Percentiles rank a stretch among this genome's conserved stretches.
Evolutionary conservation across 2,888 invertebrate species (phyloP).

Genomic region (Orthonychiurus folsomi): DNA sequence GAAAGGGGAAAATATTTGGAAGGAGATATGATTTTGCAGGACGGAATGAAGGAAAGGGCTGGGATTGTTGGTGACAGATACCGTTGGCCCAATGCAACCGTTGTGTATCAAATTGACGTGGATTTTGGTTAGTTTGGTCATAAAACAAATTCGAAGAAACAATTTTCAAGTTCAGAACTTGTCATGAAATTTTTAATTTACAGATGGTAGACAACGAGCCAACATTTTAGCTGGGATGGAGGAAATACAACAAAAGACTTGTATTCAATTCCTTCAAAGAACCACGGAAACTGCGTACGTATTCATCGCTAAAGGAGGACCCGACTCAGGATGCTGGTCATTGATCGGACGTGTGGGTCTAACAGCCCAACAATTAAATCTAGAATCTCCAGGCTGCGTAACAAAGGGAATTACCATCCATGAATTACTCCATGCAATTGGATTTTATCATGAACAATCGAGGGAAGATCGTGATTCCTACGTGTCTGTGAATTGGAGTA

Average conservation of each 20-base stretch:
- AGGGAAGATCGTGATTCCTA: conserved; percentile 11
- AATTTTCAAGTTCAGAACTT: no score
- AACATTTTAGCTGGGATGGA: conserved; percentile 20
- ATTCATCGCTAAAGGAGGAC: conserved; percentile 7
- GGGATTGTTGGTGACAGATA: conserved; percentile 16
- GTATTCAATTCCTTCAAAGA: conserved; percentile 22
- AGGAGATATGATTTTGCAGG: conserved; percentile 26
- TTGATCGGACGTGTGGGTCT: conserved; percentile 20
- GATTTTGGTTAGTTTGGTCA: conserved; percentile 16
- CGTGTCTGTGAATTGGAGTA: conserved; percentile 6
- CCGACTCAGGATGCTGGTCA: conserved; percentile 19
- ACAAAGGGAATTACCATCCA: conserved; percentile 9
- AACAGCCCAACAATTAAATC: conserved; percentile 19
- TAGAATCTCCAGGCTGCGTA: conserved; percentile 12
- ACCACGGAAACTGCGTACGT: conserved; percentile 15
- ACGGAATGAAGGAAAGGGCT: conserved; percentile 14
- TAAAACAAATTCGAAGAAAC: not conserved
- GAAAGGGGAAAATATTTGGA: conserved; percentile 28
- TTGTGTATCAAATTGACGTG: conserved; percentile 19
- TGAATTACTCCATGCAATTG: conserved; percentile 13
- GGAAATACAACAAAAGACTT: conserved; percentile 24
- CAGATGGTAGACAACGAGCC: conserved; percentile 15
- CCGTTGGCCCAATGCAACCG: conserved; percentile 22
- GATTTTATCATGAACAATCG: conserved; percentile 13
- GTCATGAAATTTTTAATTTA: not conserved